These are phyloP conservation scores for Champsocephalus esox DNA, from an alignment of 2,797 vertebrate species.

Conservation along the genomic window DNA sequence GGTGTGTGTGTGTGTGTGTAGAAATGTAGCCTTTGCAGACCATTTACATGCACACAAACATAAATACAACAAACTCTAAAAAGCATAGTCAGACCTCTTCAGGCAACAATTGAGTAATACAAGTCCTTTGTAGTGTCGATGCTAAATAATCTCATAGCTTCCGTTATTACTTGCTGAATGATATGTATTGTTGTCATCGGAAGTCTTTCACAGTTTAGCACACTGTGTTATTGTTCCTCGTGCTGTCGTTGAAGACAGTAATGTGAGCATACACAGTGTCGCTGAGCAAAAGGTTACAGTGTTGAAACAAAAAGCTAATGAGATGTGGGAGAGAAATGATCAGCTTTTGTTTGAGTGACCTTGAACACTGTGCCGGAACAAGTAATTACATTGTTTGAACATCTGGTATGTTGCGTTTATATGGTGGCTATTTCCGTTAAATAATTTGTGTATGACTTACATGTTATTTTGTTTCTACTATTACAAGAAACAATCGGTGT, in stretches of 20 bases:
- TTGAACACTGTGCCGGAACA: slow-evolving; percentile 19
- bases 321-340: slow-evolving; percentile 47
- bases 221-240: slow-evolving; percentile 16
- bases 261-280: slow-evolving; percentile 47
- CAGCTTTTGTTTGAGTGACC: slow-evolving; percentile 38
- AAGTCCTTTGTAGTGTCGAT: neutral
- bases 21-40: no score
- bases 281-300: slow-evolving; percentile 49
- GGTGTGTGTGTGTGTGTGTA: no score
- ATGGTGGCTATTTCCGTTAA: neutral
- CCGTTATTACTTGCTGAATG: neutral
- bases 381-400: slow-evolving; percentile 35
- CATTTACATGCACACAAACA: no score
- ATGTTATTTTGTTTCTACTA: neutral
- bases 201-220: slow-evolving; percentile 20
- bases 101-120: no score
- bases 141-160: slow-evolving; percentile 3
- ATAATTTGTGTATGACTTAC: neutral
- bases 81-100: no score
- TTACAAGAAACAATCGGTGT: no score
- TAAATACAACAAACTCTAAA: no score
- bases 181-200: slow-evolving; percentile 18
- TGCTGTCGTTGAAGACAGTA: slow-evolving; percentile 33
- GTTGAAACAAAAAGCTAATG: slow-evolving; percentile 48
- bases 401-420: slow-evolving; percentile 2